Percentiles rank a stretch among this genome's conserved stretches.
These are phyloP conservation scores for Platynereis dumerilii DNA, from an alignment of 2,888 invertebrate species.

Conservation along the genomic window DNA sequence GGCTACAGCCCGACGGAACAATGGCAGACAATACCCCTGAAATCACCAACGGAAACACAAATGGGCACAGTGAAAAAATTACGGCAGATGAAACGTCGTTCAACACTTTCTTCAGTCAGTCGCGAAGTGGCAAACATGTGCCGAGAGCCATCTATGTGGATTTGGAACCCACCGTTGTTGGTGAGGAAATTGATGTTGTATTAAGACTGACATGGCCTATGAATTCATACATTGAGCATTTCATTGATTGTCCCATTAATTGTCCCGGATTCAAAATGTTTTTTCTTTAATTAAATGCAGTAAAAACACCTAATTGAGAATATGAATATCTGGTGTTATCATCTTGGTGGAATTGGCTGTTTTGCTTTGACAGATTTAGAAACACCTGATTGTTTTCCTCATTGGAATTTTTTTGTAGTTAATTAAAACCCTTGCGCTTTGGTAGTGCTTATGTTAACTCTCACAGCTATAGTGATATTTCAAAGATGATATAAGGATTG, in stretches of 20 bases:
- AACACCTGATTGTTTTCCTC: too few relatives aligned
- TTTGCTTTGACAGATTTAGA: too few relatives aligned
- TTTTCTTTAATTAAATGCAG: not conserved
- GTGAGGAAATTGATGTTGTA: conserved; percentile 18
- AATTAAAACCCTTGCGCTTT: too few relatives aligned
- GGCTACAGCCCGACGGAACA: not conserved
- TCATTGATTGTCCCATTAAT: too few relatives aligned
- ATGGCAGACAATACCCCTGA: not conserved
- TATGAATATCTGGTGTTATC: not conserved
- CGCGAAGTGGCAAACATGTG: conserved; percentile 75
- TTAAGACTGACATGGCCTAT: too few relatives aligned
- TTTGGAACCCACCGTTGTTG: conserved; percentile 92
- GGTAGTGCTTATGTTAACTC: too few relatives aligned
- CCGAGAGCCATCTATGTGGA: conserved; percentile 92
- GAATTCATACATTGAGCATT: too few relatives aligned
- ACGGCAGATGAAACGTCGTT: not conserved
- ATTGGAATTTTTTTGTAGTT: too few relatives aligned
- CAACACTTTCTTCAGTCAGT: conserved; percentile 12
- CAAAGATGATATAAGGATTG: too few relatives aligned
- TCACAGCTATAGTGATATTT: too few relatives aligned
- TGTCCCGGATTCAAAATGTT: too few relatives aligned
- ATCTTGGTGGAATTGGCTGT: not conserved
- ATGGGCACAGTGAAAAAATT: not conserved
- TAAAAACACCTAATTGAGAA: not conserved
- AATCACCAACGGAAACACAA: not conserved